phyloP scores from a whole-genome alignment of 2,888 invertebrate genomes.

The Cephus pygmeus region DNA sequence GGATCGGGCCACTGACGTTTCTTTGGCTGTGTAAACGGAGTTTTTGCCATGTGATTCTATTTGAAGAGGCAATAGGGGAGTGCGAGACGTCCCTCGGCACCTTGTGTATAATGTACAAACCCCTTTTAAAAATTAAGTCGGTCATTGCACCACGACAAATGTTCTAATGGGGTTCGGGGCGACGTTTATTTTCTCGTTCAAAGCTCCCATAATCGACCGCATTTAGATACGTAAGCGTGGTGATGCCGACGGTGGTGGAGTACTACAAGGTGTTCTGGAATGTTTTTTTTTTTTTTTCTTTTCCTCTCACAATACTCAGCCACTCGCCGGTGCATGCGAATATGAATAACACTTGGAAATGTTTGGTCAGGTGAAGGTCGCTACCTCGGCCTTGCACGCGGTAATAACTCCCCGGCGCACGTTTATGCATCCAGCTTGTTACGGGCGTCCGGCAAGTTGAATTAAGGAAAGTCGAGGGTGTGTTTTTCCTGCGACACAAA shows the following conservation, averaged over 20 bases:
- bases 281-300: no score
- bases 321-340: background rate
- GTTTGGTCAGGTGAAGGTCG: slow-evolving; percentile 44
- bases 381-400: slow-evolving; percentile 39
- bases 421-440: background rate
- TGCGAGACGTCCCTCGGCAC: background rate
- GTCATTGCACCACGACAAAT: slow-evolving; percentile 5
- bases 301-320: no score
- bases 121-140: slow-evolving; percentile 10
- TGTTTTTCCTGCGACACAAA: background rate
- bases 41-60: slow-evolving; percentile 9
- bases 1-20: slow-evolving; percentile 6
- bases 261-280: no score
- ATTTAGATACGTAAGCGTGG: slow-evolving; percentile 19
- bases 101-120: slow-evolving; percentile 8
- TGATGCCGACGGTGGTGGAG: no score
- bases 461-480: slow-evolving; percentile 7
- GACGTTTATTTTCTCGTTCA: background rate
- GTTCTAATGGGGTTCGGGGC: background rate
- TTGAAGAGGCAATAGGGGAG: slow-evolving; percentile 1
- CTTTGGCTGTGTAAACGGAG: slow-evolving; percentile 6
- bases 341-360: background rate
- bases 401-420: slow-evolving; percentile 16
- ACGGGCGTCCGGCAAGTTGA: slow-evolving; percentile 1
- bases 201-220: slow-evolving; percentile 9